phyloP scores from a whole-genome alignment of 1,140 invertebrate species.

The Asobara japonica region DNA sequence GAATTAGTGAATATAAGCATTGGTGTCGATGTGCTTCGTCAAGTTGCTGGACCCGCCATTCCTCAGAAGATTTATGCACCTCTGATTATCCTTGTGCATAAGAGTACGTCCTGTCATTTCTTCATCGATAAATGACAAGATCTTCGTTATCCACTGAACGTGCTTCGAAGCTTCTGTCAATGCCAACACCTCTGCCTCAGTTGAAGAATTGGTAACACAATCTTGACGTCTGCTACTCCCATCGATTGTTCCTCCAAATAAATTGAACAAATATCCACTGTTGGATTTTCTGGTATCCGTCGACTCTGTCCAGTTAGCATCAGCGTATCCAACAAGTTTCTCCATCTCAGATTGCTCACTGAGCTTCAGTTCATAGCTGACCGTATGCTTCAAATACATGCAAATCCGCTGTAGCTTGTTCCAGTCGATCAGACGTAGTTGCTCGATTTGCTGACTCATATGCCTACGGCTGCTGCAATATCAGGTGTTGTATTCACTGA shows the following conservation, averaged over 20 bases:
- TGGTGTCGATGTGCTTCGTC: too few species aligned
- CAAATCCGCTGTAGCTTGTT: slow-evolving; percentile 47
- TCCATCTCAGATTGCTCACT: background rate
- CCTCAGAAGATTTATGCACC: slow-evolving; percentile 13
- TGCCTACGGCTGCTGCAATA: slow-evolving; percentile 50
- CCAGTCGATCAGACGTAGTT: slow-evolving; percentile 47
- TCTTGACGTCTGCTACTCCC: slow-evolving; percentile 35
- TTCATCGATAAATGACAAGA: slow-evolving; percentile 10
- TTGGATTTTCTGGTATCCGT: slow-evolving; percentile 36
- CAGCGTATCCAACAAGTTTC: slow-evolving; percentile 26
- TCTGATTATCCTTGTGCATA: slow-evolving; percentile 30
- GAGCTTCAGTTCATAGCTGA: slow-evolving; percentile 22
- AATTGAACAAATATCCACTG: slow-evolving; percentile 27
- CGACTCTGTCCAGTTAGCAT: slow-evolving; percentile 34
- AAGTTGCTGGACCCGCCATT: too few species aligned
- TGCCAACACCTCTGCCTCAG: slow-evolving; percentile 46
- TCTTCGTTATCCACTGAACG: slow-evolving; percentile 34
- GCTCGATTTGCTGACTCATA: slow-evolving; percentile 45
- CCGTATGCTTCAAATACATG: slow-evolving; percentile 47
- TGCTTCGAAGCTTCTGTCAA: slow-evolving; percentile 39
- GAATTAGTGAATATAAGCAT: too few species aligned
- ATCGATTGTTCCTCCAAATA: slow-evolving; percentile 25
- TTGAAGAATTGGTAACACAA: slow-evolving; percentile 39
- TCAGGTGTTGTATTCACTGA: slow-evolving; percentile 53
- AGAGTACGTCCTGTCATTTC: background rate